Evolutionary conservation across 2,888 invertebrate genomes (phyloP).

Genomic region (Deladenus siricidicola): DNA sequence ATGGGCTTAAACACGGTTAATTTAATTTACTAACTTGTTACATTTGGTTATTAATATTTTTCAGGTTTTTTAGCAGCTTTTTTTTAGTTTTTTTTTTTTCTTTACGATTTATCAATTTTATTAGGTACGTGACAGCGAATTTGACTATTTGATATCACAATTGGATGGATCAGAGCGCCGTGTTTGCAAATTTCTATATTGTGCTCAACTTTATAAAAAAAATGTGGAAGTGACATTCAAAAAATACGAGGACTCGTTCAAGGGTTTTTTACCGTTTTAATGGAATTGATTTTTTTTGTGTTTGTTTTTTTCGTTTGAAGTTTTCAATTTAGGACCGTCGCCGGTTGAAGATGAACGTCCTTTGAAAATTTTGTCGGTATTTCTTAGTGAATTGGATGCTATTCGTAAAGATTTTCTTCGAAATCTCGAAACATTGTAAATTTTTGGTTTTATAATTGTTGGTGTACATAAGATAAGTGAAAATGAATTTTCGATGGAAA

Average conservation of each 20-base stretch:
- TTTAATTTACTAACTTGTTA: background rate
- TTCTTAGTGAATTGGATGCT: background rate
- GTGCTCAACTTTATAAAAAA: conserved; percentile 18
- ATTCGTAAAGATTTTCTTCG: background rate
- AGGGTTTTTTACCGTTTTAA: conserved; percentile 8
- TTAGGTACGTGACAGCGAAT: conserved; percentile 36
- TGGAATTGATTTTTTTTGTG: background rate
- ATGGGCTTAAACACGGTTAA: conserved; percentile 39
- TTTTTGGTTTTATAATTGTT: no score
- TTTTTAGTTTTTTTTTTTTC: no score
- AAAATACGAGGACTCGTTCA: conserved; percentile 16
- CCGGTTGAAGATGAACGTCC: background rate
- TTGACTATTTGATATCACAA: conserved; percentile 34
- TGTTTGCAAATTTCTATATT: conserved; percentile 32
- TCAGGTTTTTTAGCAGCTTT: no score
- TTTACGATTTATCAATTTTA: no score
- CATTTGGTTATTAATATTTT: background rate
- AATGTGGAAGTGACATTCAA: conserved; percentile 15
- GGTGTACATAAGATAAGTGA: no score
- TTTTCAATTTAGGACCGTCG: background rate
- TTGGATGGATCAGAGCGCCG: conserved; percentile 39
- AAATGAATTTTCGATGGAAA: no score
- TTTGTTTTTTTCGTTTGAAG: background rate
- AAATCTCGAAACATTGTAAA: background rate
- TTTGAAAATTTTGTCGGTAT: background rate